Base-by-base conservation (phyloP, 2,113 vertebrate species). In the Misgurnus anguillicaudatus region DNA sequence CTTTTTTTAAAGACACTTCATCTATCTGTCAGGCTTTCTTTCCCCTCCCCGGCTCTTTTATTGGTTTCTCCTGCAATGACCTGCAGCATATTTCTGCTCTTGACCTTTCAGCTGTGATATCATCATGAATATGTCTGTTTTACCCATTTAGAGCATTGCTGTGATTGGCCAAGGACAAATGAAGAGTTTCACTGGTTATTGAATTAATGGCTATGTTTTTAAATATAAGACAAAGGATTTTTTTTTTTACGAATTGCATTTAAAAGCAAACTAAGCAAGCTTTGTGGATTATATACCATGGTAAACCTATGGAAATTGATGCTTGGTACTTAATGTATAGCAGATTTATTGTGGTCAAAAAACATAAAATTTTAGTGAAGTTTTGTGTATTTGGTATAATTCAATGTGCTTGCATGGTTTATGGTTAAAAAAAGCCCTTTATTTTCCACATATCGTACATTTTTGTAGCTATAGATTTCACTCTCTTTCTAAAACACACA, bases 51-150 rank as follows among this genome's bases (percentile, higher is more conserved):
- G 17, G 21, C 14, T 68, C 24, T 42, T 60, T 73, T 58, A 66
- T 75, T 74, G 41, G 6, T 45, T 69, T 68, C 16, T 14, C 7
- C 17, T 38, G 62, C 58, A 45, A 9, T 47, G 47, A 74, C 57
- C 57, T 9, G 39, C 76, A 19, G 21, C 13, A 45, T 69, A 67
- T 60, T 69, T 78, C 65, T 78, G 64, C 39, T 48, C n/a, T 48
- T 69, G 53, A 47, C 65, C 67, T 65, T 47, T 8, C n/a, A 17
- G 19, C 76, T 48, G 47, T 47, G 6, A 48, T 62, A 74, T 74
- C 57, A 36, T 57, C 41, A 36, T 62, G 57, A 74, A 61, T 60
- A 74, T 47, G 39, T 47, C 13, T 21, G 36, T 60, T 38, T 3
- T 41, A 38, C 21, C 17, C 57, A 74, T 62, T 47, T 21, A 62